phyloP scores from a whole-genome alignment of 1,140 invertebrate genomes.

The Drosophila virilis region DNA sequence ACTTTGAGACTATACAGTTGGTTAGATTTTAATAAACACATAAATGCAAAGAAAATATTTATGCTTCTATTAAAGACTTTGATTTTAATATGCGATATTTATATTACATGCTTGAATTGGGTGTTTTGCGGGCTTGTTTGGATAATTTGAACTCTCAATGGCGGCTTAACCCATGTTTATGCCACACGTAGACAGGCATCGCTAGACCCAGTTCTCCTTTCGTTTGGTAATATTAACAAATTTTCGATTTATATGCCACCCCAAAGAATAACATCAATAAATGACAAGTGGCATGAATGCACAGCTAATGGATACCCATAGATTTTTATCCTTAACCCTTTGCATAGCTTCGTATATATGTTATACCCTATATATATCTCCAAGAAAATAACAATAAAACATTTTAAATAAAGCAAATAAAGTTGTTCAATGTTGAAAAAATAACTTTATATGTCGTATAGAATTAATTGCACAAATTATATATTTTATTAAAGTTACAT shows the following conservation, averaged over 20 bases:
- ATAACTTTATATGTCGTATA: no score
- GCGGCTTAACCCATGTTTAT: constrained; percentile 59
- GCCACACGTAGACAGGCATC: constrained; percentile 57
- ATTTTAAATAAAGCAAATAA: no score
- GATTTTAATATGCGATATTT: background rate
- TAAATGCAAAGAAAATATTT: background rate
- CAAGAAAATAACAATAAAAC: no score
- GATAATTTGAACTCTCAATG: constrained; percentile 13
- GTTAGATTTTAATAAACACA: background rate
- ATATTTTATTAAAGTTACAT: no score
- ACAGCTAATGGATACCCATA: background rate
- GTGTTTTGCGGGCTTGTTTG: background rate
- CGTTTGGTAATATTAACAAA: constrained; percentile 34
- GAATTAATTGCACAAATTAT: no score
- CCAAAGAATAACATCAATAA: constrained; percentile 18
- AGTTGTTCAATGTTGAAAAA: no score
- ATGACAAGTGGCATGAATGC: background rate
- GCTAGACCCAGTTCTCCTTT: constrained; percentile 9
- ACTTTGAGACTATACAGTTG: background rate
- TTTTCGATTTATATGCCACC: constrained; percentile 72
- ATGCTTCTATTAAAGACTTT: background rate
- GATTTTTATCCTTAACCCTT: no score
- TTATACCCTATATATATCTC: no score
- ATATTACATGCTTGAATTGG: constrained; percentile 6
- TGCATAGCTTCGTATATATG: no score